Base-by-base conservation (phyloP, 2,797 vertebrate genomes). In the Austrolebias charrua region DNA sequence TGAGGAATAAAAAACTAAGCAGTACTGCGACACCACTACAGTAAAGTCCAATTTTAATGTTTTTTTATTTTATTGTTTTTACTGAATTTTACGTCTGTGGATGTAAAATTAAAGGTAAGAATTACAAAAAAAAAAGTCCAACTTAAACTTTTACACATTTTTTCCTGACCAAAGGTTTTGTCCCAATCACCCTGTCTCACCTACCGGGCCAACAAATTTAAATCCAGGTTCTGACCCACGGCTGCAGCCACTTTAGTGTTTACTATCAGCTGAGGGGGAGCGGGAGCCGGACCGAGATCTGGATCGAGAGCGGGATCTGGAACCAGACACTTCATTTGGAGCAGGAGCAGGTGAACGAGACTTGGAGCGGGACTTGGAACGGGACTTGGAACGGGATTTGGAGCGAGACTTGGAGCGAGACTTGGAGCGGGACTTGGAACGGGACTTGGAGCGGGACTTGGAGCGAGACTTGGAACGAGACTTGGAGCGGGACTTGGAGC, bases 401-500 rank as follows among this genome's bases (percentile, higher is more conserved):
- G 90, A 80, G 88, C 74, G 93, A 80, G 84, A 87, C 6, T 93
- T 90, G 0, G 76, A 81, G 80, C 76, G 76, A 0, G 88, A 88
- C 52, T 71, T 69, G 0, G 88, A 88, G 3, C 84, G 84, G 50
- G 92, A 86, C 46, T 73, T 73, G 0, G 89, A 88, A 4, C 75
- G 75, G 0, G 89, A 87, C 1, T 73, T 78, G 1, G 88, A 88
- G 76, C 85, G 87, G 82, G 65, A 92, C 19, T 86, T 86, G 50
- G 81, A 82, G 6, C 71, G 70, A 3, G 85, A 89, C 13, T 73
- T 67, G n/a, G 89, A 88, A 0, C 76, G 72, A 1, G 88, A 33
- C 31, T 33, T 33, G 31, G 31, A 33, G 31, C 31, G 31, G 88
- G 89, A 91, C 71, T 90, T 4, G 95, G 95, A 4, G 94, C 95